These are phyloP conservation scores for Lepidostoma basale DNA, from an alignment of 1,140 invertebrate species.

Conservation along the genomic window DNA sequence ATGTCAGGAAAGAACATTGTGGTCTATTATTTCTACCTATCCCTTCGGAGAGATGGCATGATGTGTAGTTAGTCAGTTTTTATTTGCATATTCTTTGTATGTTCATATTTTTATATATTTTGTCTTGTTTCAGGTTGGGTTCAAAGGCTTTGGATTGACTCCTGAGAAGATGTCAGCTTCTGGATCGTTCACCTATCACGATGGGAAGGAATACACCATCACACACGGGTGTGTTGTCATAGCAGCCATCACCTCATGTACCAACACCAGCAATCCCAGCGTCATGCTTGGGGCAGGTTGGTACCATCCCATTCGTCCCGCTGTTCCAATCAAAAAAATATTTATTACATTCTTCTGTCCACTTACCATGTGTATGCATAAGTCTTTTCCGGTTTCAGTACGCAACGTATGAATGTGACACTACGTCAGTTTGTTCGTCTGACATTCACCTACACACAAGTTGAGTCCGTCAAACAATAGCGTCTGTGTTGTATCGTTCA, in stretches of 20 bases:
- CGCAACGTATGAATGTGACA: no score
- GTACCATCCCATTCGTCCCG: constrained; percentile 97
- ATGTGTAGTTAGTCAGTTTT: background rate
- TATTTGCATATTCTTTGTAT: no score
- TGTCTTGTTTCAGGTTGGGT: constrained; percentile 74
- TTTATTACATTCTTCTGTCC: no score
- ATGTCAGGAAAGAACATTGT: background rate
- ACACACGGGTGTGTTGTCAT: constrained; percentile 89
- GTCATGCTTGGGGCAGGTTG: constrained; percentile 94
- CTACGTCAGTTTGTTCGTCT: no score
- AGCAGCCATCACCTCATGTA: constrained; percentile 51
- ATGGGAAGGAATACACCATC: constrained; percentile 83
- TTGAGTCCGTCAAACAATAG: no score
- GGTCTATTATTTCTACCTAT: background rate
- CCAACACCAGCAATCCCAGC: constrained; percentile 92
- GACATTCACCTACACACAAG: no score
- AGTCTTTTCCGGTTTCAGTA: no score
- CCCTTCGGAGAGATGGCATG: background rate
- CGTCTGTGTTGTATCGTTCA: no score
- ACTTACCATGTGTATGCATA: no score
- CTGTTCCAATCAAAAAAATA: no score
- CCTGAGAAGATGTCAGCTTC: constrained; percentile 68
- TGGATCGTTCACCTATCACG: constrained; percentile 81
- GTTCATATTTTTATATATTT: no score
- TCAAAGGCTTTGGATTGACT: constrained; percentile 91